Base-by-base conservation (phyloP, 2,797 vertebrate species). In the Molossus alvarezi region DNA sequence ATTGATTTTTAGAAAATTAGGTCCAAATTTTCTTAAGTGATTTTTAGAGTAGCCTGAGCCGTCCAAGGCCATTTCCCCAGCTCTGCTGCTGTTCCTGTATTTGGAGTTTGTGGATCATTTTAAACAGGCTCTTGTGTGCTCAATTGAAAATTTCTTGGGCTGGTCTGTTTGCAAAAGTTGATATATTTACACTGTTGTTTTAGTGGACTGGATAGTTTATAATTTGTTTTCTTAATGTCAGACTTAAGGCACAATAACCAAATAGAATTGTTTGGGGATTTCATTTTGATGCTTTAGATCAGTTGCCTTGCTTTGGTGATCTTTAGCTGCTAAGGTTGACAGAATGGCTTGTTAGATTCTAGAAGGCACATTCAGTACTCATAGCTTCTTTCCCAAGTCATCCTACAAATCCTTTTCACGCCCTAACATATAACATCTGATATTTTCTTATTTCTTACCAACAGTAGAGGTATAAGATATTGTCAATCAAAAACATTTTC, bases 121-220 rank as follows among this genome's bases (percentile, higher is more conserved):
- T 92, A 82, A 94, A 83, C 81, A 95, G 92, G 90, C 90, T 96
- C 90, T 96, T 93, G 60, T 67, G 51, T 94, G 92, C 94, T 97
- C 90, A 97, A 79, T 60, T 88, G 88, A 92, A 81, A 95, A 93
- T 90, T 95, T 17, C 94, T 95, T 97, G 93, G 91, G 90, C 95
- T 96, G 81, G 90, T 96, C 88, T 96, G 88, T 96, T 96, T 94
- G 53, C 57, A 96, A 25, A 94, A 93, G 71, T 90, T 96, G 76
- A 81, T 72, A 51, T 86, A 55, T 81, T 94, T 97, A 72, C 20
- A 71, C 80, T 95, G 55, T 93, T 96, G 92, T 73, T 97, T 93
- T 91, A 81, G 57, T 97, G 91, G 64, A 83, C 75, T 89, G 86
- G 60, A 84, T 93, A 85, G 88, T 79, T 7, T 65, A 64, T 45